Conservation (phyloP, 2,888 invertebrate species). For the Hyppa rectilinea region DNA sequence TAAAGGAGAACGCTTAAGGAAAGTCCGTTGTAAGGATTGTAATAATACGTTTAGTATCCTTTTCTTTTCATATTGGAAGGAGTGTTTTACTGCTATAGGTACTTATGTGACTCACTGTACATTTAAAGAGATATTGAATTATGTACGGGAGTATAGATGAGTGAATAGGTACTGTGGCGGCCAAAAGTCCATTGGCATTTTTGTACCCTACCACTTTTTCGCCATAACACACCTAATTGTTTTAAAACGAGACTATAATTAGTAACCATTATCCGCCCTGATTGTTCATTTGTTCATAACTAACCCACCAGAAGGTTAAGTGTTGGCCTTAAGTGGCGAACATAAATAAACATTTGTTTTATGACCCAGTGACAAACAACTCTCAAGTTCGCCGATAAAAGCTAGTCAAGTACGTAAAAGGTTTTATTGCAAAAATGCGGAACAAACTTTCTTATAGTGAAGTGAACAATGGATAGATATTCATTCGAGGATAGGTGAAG, state of each 20-base stretch:
- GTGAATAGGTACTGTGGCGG: too few relatives aligned
- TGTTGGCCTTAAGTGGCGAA: conserved; percentile 39
- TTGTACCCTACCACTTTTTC: too few relatives aligned
- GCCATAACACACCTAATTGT: conserved; percentile 18
- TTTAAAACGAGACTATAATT: conserved; percentile 47
- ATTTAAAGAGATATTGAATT: neutral
- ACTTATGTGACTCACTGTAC: too few relatives aligned
- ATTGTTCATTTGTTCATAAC: conserved; percentile 38
- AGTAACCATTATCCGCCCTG: conserved; percentile 53
- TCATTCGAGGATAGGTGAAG: neutral
- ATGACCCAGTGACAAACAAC: conserved; percentile 27
- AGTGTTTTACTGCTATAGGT: too few relatives aligned
- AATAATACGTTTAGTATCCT: too few relatives aligned
- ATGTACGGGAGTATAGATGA: neutral
- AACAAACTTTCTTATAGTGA: conserved; percentile 2
- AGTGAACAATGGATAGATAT: conserved; percentile 12
- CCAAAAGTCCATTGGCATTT: too few relatives aligned
- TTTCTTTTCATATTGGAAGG: too few relatives aligned
- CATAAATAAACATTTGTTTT: conserved; percentile 55
- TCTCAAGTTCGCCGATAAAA: conserved; percentile 38
- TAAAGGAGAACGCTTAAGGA: too few relatives aligned
- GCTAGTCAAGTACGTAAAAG: conserved; percentile 33
- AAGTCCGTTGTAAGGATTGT: too few relatives aligned
- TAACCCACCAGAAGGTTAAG: conserved; percentile 50
- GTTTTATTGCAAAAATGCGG: conserved; percentile 33